Evolutionary conservation across 2,797 vertebrate genomes (phyloP).

Genomic region (Harpagifer antarcticus): DNA sequence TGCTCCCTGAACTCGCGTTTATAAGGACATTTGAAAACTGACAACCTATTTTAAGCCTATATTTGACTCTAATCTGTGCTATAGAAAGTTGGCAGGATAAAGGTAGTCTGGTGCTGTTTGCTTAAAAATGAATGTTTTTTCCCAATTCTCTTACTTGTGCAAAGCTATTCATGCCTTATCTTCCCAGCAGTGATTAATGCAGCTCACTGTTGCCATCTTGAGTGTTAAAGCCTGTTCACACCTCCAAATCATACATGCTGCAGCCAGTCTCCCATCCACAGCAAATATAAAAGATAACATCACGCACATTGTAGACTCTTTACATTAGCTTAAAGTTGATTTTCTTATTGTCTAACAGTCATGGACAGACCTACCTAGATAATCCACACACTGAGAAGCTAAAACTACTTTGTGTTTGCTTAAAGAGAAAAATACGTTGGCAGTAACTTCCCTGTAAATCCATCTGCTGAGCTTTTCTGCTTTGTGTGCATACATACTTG

Average conservation of each 20-base stretch:
- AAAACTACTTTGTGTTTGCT: background rate
- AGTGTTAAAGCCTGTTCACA: slow-evolving; percentile 17
- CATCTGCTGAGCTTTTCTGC: background rate
- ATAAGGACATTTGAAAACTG: background rate
- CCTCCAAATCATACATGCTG: slow-evolving; percentile 31
- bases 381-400: background rate
- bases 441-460: background rate
- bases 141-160: background rate
- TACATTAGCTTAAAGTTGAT: background rate
- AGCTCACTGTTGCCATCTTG: slow-evolving; percentile 24
- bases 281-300: slow-evolving; percentile 31
- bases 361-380: background rate
- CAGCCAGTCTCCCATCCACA: slow-evolving; percentile 10
- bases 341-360: background rate
- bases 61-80: background rate
- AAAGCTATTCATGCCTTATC: slow-evolving; percentile 17
- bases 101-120: background rate
- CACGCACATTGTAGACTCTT: slow-evolving; percentile 10
- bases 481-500: background rate
- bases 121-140: background rate
- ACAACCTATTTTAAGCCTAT: background rate
- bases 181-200: slow-evolving; percentile 25
- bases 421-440: background rate
- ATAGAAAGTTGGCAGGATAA: background rate
- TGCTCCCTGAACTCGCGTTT: background rate